Evolutionary conservation across 2,113 vertebrate genomes (phyloP).

Genomic region (Cnemophilus loriae): DNA sequence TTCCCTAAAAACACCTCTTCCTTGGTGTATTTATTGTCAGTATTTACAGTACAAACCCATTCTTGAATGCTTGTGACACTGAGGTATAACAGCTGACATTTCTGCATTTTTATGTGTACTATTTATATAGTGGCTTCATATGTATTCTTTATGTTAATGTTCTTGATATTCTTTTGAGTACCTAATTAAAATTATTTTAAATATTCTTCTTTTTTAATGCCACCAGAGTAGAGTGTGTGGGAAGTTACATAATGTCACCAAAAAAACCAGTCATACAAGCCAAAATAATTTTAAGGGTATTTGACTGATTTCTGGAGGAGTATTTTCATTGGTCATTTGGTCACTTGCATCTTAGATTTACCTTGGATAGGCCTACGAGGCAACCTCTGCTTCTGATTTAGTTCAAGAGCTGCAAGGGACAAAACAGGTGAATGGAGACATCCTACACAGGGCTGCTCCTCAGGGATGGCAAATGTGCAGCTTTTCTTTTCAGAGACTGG

Average conservation of each 20-base stretch:
- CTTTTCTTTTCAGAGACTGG: background rate
- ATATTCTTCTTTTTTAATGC: background rate
- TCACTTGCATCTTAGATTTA: background rate
- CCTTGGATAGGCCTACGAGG: background rate
- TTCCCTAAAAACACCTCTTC: background rate
- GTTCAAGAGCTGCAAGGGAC: background rate
- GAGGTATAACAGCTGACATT: background rate
- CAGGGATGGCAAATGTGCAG: background rate
- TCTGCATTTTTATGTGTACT: background rate
- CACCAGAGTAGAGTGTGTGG: background rate
- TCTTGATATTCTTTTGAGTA: background rate
- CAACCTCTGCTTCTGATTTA: background rate
- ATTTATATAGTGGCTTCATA: background rate
- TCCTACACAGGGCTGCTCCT: background rate
- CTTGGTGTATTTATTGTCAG: background rate
- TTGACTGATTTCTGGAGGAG: background rate
- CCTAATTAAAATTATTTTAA: conserved; percentile 12
- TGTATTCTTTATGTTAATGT: background rate
- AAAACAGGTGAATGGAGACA: background rate
- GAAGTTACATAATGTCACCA: background rate
- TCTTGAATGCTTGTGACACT: background rate
- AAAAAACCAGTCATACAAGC: background rate
- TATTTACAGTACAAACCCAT: background rate
- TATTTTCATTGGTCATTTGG: background rate
- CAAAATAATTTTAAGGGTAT: background rate